These are phyloP conservation scores for Gisinianus flammeolus DNA, from an alignment of 2,888 invertebrate genomes.

Conservation along the genomic window DNA sequence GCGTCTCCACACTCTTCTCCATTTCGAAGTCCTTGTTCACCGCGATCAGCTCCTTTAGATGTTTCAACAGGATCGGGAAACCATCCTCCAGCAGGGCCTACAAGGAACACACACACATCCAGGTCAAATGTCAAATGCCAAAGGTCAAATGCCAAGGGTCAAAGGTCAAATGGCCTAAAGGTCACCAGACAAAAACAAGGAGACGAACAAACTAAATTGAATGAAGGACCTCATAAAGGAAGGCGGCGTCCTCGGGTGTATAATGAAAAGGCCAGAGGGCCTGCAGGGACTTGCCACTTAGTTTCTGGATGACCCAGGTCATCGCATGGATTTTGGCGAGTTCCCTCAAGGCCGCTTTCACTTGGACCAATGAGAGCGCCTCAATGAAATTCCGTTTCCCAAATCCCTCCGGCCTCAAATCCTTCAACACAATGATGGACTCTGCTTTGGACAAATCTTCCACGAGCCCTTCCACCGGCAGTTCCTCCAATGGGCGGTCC, in stretches of 20 bases:
- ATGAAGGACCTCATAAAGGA: conserved; percentile 36
- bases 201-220: not conserved
- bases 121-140: not conserved
- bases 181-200: not conserved
- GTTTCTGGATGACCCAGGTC: conserved; percentile 53
- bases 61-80: conserved; percentile 5
- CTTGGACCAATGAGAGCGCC: conserved; percentile 56
- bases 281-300: not conserved
- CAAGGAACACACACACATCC: not conserved
- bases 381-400: conserved; percentile 55
- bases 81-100: conserved; percentile 35
- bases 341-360: conserved; percentile 51
- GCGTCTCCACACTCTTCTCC: not conserved
- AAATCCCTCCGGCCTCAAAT: conserved; percentile 57
- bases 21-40: conserved; percentile 15
- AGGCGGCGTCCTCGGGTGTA: conserved; percentile 41
- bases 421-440: conserved; percentile 59
- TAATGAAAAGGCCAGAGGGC: conserved; percentile 21
- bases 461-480: conserved; percentile 45
- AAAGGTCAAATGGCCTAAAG: not conserved
- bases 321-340: conserved; percentile 58
- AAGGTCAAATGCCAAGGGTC: not conserved
- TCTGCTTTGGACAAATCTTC: conserved; percentile 56
- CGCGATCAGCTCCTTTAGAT: conserved; percentile 11
- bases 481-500: conserved; percentile 44